phyloP scores from a whole-genome alignment of 2,888 invertebrate species.

The Pomacea canaliculata region DNA sequence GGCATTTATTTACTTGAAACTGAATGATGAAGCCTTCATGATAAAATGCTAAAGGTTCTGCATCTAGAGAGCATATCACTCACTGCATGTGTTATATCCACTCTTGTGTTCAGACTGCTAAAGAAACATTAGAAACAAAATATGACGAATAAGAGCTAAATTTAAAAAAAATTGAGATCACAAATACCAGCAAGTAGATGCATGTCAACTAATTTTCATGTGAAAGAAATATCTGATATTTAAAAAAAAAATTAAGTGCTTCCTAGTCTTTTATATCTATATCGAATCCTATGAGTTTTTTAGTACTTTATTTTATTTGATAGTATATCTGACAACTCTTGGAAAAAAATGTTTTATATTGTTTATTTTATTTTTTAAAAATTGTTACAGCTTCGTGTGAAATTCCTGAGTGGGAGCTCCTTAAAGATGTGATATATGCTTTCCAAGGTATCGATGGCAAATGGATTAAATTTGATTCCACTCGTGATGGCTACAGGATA shows the following conservation, averaged over 20 bases:
- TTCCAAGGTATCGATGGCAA: conserved; percentile 91
- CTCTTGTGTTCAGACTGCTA: no score
- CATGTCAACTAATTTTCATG: not conserved
- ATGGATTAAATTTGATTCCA: conserved; percentile 77
- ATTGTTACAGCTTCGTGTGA: conserved; percentile 54
- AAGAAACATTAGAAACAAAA: no score
- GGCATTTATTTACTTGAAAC: no score
- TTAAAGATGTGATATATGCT: conserved; percentile 82
- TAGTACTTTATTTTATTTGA: not conserved
- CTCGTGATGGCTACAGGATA: conserved; percentile 61
- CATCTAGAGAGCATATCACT: no score
- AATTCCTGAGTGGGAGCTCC: conserved; percentile 64
- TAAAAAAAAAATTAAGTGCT: not conserved
- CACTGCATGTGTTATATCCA: no score
- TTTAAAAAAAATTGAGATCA: no score
- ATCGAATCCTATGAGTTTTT: not conserved
- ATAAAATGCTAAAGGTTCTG: no score
- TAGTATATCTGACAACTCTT: not conserved
- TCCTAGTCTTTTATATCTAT: not conserved
- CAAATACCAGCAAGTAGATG: no score
- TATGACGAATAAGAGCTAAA: no score
- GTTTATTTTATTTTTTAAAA: not conserved
- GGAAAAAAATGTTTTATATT: not conserved
- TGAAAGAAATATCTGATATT: not conserved
- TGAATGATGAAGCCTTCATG: no score